A percentile compares a stretch with the other conserved stretches of the same genome.
Conservation (phyloP, 2,113 vertebrate genomes). For the Bostrychus sinensis region DNA sequence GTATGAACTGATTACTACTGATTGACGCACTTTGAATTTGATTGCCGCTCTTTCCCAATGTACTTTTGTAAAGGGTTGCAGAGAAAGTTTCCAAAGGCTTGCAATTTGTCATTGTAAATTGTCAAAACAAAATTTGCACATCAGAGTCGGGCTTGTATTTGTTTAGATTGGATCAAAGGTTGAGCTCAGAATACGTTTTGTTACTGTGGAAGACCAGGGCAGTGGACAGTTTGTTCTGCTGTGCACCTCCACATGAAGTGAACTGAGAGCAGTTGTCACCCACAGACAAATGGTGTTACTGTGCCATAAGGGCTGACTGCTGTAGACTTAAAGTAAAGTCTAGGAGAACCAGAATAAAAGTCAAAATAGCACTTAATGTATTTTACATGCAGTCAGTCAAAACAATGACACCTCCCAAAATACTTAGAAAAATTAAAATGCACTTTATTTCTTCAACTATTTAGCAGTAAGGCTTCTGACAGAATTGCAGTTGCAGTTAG, state of each 20-base stretch:
- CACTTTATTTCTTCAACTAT: slow-evolving; percentile 66
- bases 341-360: background rate
- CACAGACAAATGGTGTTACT: slow-evolving; percentile 8
- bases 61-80: slow-evolving; percentile 8
- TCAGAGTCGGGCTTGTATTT: background rate
- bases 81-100: slow-evolving; percentile 23
- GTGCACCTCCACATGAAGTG: slow-evolving; percentile 3
- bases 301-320: background rate
- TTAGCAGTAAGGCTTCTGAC: slow-evolving; percentile 9
- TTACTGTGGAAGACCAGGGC: background rate
- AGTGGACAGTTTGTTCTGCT: slow-evolving; percentile 5
- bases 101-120: slow-evolving; percentile 19
- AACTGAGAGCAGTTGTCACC: slow-evolving; percentile 8
- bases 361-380: slow-evolving; percentile 13
- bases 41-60: slow-evolving; percentile 32
- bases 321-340: no score
- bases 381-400: slow-evolving; percentile 25
- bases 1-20: slow-evolving; percentile 62
- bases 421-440: slow-evolving; percentile 36
- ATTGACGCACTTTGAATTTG: slow-evolving; percentile 73
- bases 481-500: slow-evolving; percentile 17
- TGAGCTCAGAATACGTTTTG: background rate
- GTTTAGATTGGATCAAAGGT: background rate
- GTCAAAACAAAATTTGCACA: background rate
- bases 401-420: slow-evolving; percentile 27